Evolutionary conservation across 2,113 vertebrate genomes (phyloP).

Genomic region (Paralichthys olivaceus): DNA sequence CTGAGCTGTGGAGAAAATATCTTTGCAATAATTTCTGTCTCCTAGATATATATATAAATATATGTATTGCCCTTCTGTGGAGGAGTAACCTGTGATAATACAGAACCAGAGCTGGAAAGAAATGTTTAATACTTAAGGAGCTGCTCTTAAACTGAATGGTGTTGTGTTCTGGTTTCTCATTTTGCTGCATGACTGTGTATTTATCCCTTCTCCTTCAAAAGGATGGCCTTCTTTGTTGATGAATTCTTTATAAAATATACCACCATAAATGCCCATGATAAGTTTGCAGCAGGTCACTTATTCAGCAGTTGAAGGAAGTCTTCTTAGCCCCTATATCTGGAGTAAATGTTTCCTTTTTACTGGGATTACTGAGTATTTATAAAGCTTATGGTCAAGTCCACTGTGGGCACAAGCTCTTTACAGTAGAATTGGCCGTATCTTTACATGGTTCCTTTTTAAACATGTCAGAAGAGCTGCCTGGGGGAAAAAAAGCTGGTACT

Average conservation of each 20-base stretch:
- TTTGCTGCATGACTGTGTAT: neutral
- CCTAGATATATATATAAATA: neutral
- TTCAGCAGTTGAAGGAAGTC: constrained; percentile 31
- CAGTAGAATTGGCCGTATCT: constrained; percentile 15
- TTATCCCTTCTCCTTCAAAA: neutral
- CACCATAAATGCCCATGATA: neutral
- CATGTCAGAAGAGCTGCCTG: constrained; percentile 23
- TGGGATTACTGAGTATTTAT: constrained; percentile 44
- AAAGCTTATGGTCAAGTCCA: constrained; percentile 33
- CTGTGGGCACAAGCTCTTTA: constrained; percentile 20
- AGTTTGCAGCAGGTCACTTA: constrained; percentile 26
- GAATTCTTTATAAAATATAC: neutral
- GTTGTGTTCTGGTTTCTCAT: neutral
- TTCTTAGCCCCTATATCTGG: constrained; percentile 33
- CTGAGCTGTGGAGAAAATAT: constrained; percentile 24
- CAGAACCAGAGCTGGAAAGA: constrained; percentile 15
- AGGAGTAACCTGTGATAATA: constrained; percentile 12
- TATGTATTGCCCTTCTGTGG: neutral
- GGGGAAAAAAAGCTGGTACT: constrained; percentile 6
- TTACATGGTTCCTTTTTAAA: neutral
- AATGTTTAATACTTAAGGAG: constrained; percentile 29
- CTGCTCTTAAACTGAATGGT: constrained; percentile 14
- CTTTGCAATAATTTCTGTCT: constrained; percentile 1
- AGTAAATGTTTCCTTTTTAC: constrained; percentile 43
- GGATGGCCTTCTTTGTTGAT: neutral